Base-by-base conservation (phyloP, 1,140 invertebrate genomes). In the Scaptomyza hsui region DNA sequence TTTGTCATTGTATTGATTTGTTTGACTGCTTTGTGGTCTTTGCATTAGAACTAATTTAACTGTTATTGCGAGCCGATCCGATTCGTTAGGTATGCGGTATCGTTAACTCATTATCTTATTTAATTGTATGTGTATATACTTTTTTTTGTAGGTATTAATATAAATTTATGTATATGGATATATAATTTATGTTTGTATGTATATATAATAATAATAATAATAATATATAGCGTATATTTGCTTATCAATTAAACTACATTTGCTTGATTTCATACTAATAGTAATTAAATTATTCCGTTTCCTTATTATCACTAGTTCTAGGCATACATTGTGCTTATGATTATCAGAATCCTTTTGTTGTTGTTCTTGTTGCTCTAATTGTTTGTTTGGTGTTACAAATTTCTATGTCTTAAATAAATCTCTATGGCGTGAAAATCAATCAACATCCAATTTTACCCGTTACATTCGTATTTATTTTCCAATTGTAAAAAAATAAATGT, bases 221-320 rank as follows among this genome's bases (percentile, higher is more conserved):
- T 59, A 39, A 15, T 65, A 55, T 65, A 55, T 69, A 69, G 49
- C 65, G 59, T 48, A 69, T 32, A 75, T 71, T 79, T 68, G 57
- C 80, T 82, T 83, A 83, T 69, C 57, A 85, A 85, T 85, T 75
- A 79, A 53, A 72, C 80, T 85, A 85, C 59, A n/a, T 37, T 64
- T 44, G 67, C 53, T 73, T 64, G 70, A 72, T 41, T 80, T 72
- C 68, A 69, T 69, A 63, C 35, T 78, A 63, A 67, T 75, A 62
- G 41, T n/a, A n/a, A n/a, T 37, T 37, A 12, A 37, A 37, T 64
- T 35, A 32, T 21, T 55, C 44, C 24, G 21, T 15, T 29, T 48
- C 55, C 53, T 61, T 60, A 63, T 53, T 69, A 57, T 73, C n/a
- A n/a, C n/a, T 78, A 78, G 41, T 45, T 83, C 53, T 78, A 80